Base-by-base conservation (phyloP, 2,888 invertebrate species). In the Campoletis raptor region DNA sequence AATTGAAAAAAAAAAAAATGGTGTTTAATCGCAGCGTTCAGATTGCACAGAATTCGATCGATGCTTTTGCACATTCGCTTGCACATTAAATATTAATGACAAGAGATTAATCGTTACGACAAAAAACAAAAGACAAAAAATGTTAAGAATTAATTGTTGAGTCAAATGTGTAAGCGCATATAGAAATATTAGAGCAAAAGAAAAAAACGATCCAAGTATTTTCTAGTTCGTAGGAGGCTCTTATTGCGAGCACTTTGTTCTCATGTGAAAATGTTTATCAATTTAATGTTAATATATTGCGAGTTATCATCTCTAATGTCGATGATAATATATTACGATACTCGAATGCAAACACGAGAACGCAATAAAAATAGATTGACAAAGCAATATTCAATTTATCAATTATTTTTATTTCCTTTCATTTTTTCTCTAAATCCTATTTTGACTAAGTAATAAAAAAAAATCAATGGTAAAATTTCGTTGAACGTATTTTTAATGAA, bases 321-420 rank as follows among this genome's bases (percentile, higher is more conserved):
- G 52, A 76, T 64, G 74, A 76, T 66, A 42, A 36, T 57, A 21
- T n/a, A 48, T 40, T 54, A 70, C 54, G 74, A 79, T 70, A 69
- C 61, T 82, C 78, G 69, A 69, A 48, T 79, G 70, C 48, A 79
- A 76, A 64, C 18, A 69, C 67, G 42, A 85, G 52, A 83, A 70
- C 45, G 79, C 85, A 82, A 85, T 85, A 76, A 82, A 85, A 85
- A 57, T 74, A 79, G 73, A 67, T 69, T 61, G 73, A 79, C 42
- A 42, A 57, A 73, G 37, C 4, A 73, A 74, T 37, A 3, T 15
- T 70, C 4, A 1, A 36, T 21, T 61, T 36, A 18, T 30, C 5
- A 6, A 61, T 10, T 42, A 1, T 30, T n/a, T 37, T 21, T 67
- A 64, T 42, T 48, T 69, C 7, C 1, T 42, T 42, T 30, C 30